Evolutionary conservation across 2,113 vertebrate species (phyloP).

Genomic region (Dendrocopos noguchii): DNA sequence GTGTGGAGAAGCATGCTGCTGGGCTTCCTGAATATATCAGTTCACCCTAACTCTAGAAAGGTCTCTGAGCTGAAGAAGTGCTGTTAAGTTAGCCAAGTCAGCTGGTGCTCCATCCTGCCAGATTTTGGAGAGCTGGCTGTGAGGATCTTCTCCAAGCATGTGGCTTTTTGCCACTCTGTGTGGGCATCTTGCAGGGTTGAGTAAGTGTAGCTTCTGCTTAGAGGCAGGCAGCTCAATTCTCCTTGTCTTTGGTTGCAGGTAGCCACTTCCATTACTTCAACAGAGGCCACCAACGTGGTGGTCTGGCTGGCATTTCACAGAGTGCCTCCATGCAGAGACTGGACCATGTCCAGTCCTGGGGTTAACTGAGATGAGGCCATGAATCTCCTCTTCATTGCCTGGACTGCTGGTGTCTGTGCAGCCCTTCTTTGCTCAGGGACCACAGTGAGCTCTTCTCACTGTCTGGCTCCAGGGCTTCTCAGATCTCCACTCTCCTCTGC

Average conservation of each 20-base stretch:
- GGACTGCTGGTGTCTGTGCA: background rate
- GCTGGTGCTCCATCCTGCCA: background rate
- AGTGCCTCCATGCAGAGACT: background rate
- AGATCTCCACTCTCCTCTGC: background rate
- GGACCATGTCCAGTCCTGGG: background rate
- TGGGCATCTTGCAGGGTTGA: background rate
- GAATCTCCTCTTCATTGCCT: background rate
- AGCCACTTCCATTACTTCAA: background rate
- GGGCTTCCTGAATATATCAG: background rate
- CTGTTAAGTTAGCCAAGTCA: no score
- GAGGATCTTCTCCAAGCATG: accelerated
- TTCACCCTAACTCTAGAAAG: background rate
- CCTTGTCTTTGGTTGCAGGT: background rate
- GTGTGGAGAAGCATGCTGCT: background rate
- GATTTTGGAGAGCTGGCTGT: background rate
- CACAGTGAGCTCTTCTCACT: accelerated
- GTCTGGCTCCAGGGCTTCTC: background rate
- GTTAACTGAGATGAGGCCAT: accelerated
- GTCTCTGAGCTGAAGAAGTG: accelerated
- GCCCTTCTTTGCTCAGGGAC: accelerated
- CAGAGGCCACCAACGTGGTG: accelerated
- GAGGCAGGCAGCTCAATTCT: accelerated
- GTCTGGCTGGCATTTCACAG: background rate
- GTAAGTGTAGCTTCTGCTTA: background rate
- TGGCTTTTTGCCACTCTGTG: accelerated